Evolutionary conservation across 53 echinoderm and acorn worm genomes (phyloP), one percentile per base, ranked within the genome.

Genomic region (Echinarachnius parma): DNA sequence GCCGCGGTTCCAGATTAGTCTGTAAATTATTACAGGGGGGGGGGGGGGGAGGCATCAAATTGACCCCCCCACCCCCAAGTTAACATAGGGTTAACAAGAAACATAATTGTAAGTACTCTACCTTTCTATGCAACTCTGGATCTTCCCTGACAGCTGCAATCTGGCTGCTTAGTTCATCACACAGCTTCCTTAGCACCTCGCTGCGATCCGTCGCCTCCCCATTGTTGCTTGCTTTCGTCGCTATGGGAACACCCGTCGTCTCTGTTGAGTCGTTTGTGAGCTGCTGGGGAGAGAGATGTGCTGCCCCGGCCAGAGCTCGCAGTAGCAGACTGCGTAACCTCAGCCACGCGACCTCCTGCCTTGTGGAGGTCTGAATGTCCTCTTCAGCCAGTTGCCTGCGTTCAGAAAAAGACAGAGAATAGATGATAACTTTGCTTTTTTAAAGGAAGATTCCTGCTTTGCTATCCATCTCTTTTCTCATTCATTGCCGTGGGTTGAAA

Each of bases 331-430:
- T 81, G 16, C 95, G 72, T 29, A 85, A 21, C 67, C 66, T 87
- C 59, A 90, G 62, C 90, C 90, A 94, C 16, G 78, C 42, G 34
- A 60, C 84, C 64, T 87, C 88, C 45, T 77, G 84, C 21, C 61
- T 24, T 21, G 70, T 49, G 22, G 95, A 90, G 31, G 60, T 81
- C 16, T 34, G 22, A 30, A 65, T 72, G 59, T 93, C 86, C 21
- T 82, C 69, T 15, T 61, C 65, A 8, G 76, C 60, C 0, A 93
- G 63, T 53, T 89, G 89, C 57, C 93, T 93, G 66, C 7, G 15
- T 9, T 39, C 13, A 9, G 42, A n/a, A n/a, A n/a, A n/a, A n/a
- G n/a, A n/a, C n/a, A n/a, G n/a, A n/a, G n/a, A n/a, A n/a, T n/a
- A n/a, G n/a, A n/a, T n/a, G n/a, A n/a, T n/a, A n/a, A n/a, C n/a